phyloP scores from a whole-genome alignment of 2,113 vertebrate genomes.

The Leucopsar rothschildi region DNA sequence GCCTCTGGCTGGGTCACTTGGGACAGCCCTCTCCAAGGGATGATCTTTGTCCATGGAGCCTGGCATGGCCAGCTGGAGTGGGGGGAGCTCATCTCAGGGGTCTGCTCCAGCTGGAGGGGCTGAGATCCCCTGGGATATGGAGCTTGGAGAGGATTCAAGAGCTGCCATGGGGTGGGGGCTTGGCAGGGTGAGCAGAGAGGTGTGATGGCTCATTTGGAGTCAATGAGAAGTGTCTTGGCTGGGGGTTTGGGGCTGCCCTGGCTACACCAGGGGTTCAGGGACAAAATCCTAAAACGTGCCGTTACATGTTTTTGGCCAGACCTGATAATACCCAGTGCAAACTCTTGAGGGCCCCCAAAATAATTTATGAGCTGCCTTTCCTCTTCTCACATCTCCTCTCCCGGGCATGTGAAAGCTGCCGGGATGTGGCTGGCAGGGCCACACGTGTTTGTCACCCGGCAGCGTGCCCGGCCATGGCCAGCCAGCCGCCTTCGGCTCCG shows the following conservation, averaged over 20 bases:
- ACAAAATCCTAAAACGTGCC: background rate
- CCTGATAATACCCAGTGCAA: accelerated
- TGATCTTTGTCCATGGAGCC: background rate
- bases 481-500: accelerated
- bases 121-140: background rate
- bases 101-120: background rate
- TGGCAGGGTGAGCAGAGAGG: background rate
- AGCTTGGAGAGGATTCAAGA: accelerated
- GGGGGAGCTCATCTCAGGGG: background rate
- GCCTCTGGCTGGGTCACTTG: background rate
- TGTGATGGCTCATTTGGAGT: background rate
- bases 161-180: accelerated
- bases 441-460: background rate
- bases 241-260: background rate
- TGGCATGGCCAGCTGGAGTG: accelerated
- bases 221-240: background rate
- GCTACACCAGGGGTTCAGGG: accelerated
- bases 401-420: accelerated
- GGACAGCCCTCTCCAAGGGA: background rate
- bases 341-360: background rate
- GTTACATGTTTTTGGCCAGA: accelerated
- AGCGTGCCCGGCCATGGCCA: accelerated
- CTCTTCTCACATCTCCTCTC: background rate
- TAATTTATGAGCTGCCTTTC: background rate
- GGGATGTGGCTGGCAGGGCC: background rate